Base-by-base conservation (phyloP, 2,888 invertebrate species). In the Linnaemya tessellans region DNA sequence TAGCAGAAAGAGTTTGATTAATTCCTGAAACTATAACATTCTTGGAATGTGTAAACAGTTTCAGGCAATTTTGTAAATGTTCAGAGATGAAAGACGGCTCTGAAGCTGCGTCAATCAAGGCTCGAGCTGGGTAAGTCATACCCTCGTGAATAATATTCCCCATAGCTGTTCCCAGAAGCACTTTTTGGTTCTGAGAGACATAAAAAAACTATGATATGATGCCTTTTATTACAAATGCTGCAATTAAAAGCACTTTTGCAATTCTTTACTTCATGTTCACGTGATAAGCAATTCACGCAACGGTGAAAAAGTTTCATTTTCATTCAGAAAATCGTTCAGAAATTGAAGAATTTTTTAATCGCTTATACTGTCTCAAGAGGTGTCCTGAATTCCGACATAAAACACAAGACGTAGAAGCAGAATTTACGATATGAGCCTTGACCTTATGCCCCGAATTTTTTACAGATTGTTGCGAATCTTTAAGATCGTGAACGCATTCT, bases 71-170 rank as follows among this genome's bases (percentile, higher is more conserved):
- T 15, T 25, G 65, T 7, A 77, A 43, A 9, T 38, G 75, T 65
- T 78, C 78, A n/a, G 68, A 68, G 30, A 78, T 41, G 38, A 78
- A 78, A n/a, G 68, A 62, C 5, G 60, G 15, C 15, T 78, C 70
- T 9, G 78, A 58, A 49, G 60, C 51, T 30, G 68, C 49, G 43
- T 78, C 77, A 56, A 67, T 78, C 9, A 78, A 58, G 7, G 68
- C 78, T 13, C 60, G 46, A 22, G 77, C 77, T 7, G 54, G 46
- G 46, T 77, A 77, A 8, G 67, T 58, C n/a, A 67, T 46, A 54
- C 73, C 49, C 11, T 49, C 60, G 35, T 73, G 60, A 30, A 70
- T 18, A 13, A 73, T 43, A 73, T 73, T 25, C 18, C 51, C 38
- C 51, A 64, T 8, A 41, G 38, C 38, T 41, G 9, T 41, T 41